phyloP scores from a whole-genome alignment of 2,113 vertebrate genomes.

The Chaetops frenatus region DNA sequence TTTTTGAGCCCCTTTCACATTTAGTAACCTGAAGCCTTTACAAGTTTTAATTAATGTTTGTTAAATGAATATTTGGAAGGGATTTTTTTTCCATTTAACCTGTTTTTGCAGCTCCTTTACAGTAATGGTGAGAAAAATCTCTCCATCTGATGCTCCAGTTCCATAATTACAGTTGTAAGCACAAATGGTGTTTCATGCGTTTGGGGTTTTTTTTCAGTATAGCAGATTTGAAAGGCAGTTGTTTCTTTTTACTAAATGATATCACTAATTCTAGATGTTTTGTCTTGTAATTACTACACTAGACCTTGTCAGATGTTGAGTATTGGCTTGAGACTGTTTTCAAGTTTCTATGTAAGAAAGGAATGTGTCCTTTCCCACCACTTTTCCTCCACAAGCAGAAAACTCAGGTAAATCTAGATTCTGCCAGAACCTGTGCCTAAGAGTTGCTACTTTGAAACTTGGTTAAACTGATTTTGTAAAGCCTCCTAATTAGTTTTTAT shows the following conservation, averaged over 20 bases:
- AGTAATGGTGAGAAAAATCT: not conserved
- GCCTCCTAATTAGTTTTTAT: not conserved
- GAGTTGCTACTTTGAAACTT: not conserved
- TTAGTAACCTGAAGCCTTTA: not conserved
- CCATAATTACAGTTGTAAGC: conserved; percentile 34
- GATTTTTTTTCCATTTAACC: conserved; percentile 5
- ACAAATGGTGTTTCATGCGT: conserved; percentile 13
- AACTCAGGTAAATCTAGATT: conserved; percentile 37
- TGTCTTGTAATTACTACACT: not conserved
- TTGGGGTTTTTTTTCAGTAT: not conserved
- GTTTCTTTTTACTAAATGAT: not conserved
- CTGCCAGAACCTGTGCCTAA: conserved; percentile 6
- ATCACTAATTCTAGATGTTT: not conserved
- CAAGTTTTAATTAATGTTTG: conserved; percentile 9
- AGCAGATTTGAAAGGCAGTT: conserved; percentile 22
- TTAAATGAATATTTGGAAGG: not conserved
- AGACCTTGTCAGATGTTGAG: not conserved
- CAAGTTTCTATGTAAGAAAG: not conserved
- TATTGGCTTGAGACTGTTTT: conserved; percentile 48
- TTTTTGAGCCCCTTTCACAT: not conserved
- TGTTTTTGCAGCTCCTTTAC: conserved; percentile 30
- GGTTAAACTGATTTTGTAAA: not conserved
- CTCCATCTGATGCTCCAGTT: not conserved
- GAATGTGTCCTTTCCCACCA: not conserved
- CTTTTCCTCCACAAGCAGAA: not conserved